Conservation (phyloP, 1,140 invertebrate genomes). For the Periplaneta americana region DNA sequence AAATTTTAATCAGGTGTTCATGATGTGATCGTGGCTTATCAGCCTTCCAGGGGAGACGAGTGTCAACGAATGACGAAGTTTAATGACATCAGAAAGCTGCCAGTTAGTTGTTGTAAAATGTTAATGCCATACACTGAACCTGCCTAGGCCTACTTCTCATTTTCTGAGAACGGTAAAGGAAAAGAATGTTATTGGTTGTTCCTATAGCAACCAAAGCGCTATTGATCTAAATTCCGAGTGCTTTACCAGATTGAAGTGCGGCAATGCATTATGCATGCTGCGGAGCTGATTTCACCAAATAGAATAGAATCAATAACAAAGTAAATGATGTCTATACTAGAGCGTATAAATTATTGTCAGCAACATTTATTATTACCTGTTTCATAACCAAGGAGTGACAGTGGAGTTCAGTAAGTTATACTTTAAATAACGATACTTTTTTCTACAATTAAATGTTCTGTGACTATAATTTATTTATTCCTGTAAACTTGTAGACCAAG, state of each 20-base stretch:
- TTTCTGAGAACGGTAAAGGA: not conserved
- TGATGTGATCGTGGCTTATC: no score
- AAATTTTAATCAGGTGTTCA: no score
- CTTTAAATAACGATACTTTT: no score
- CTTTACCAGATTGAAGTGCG: not conserved
- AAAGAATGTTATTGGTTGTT: not conserved
- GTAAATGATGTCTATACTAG: no score
- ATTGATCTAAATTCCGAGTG: not conserved
- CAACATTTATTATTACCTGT: no score
- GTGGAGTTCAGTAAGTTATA: no score
- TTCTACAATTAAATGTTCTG: no score
- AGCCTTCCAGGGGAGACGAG: no score
- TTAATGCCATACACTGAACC: not conserved
- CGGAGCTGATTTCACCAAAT: not conserved
- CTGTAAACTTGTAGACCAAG: no score
- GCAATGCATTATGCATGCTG: not conserved
- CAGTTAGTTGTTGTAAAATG: not conserved
- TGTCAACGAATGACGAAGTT: not conserved
- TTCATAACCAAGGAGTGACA: no score
- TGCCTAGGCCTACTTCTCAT: not conserved
- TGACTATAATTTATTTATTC: no score
- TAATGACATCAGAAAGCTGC: not conserved
- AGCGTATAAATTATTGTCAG: no score
- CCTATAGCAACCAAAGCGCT: not conserved
- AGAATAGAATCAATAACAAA: not conserved